Conservation (phyloP, 2,113 vertebrate species). For the Crotophaga sulcirostris region DNA sequence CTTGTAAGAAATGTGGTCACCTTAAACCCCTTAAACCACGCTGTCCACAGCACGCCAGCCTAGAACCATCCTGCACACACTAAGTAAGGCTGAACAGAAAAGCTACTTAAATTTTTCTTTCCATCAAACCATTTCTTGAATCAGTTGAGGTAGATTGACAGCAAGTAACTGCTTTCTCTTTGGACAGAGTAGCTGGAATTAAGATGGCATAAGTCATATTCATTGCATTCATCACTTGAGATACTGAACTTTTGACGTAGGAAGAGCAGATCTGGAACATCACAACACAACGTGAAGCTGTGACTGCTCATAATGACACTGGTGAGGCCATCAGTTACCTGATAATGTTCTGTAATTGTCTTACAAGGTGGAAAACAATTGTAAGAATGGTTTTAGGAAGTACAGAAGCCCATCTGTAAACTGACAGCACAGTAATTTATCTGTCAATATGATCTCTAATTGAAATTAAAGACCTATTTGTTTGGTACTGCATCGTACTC, state of each 20-base stretch:
- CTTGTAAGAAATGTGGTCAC: not conserved
- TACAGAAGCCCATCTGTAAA: not conserved
- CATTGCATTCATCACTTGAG: not conserved
- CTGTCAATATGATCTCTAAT: not conserved
- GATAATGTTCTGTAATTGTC: not conserved
- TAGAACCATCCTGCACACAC: not conserved
- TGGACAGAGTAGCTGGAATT: not conserved
- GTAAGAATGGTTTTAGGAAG: not conserved
- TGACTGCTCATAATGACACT: not conserved
- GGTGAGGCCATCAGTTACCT: not conserved
- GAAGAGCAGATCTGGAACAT: not conserved
- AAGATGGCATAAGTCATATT: not conserved
- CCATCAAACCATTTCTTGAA: not conserved
- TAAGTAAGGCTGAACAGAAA: not conserved
- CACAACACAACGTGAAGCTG: not conserved
- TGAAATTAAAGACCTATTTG: not conserved
- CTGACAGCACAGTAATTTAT: not conserved
- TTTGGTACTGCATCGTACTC: not conserved
- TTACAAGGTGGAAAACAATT: not conserved
- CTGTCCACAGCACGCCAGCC: accelerated
- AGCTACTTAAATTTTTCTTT: not conserved
- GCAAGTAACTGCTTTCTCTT: not conserved
- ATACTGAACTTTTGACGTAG: not conserved
- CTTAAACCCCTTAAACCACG: not conserved
- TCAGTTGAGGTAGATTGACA: not conserved